Percentiles rank a stretch among this genome's conserved stretches.
phyloP scores from a whole-genome alignment of 2,888 invertebrate genomes.

The Biston stratarius region DNA sequence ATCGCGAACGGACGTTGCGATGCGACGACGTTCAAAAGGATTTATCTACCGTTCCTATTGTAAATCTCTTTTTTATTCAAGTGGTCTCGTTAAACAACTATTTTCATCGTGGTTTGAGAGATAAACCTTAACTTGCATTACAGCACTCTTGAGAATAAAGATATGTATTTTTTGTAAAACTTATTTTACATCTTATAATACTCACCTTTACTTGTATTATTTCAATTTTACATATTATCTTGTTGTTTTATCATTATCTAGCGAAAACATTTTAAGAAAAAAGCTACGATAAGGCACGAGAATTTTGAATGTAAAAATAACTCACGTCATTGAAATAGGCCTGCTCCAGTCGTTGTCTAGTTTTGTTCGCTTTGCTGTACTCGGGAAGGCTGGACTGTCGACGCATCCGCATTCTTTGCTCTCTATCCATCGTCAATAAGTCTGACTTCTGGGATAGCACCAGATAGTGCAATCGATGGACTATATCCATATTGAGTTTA shows the following conservation, averaged over 20 bases:
- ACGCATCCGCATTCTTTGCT: conserved; percentile 78
- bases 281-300: background rate
- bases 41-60: conserved; percentile 60
- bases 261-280: too few relatives aligned
- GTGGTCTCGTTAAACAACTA: conserved; percentile 44
- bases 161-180: background rate
- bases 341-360: conserved; percentile 76
- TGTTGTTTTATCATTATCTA: too few relatives aligned
- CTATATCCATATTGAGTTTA: conserved; percentile 74
- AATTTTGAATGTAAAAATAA: background rate
- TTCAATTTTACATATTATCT: background rate
- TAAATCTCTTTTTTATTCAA: conserved; percentile 59
- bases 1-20: conserved; percentile 66
- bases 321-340: conserved; percentile 82
- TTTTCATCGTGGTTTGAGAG: conserved; percentile 26
- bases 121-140: conserved; percentile 26
- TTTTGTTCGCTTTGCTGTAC: conserved; percentile 75
- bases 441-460: conserved; percentile 83
- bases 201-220: background rate
- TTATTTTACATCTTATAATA: background rate
- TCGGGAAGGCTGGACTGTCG: conserved; percentile 83
- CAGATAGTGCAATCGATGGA: conserved; percentile 81
- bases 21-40: conserved; percentile 56
- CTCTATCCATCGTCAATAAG: conserved; percentile 82
- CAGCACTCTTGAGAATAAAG: background rate